Evolutionary conservation across 2,113 vertebrate genomes (phyloP).

Genomic region (Camelus bactrianus): DNA sequence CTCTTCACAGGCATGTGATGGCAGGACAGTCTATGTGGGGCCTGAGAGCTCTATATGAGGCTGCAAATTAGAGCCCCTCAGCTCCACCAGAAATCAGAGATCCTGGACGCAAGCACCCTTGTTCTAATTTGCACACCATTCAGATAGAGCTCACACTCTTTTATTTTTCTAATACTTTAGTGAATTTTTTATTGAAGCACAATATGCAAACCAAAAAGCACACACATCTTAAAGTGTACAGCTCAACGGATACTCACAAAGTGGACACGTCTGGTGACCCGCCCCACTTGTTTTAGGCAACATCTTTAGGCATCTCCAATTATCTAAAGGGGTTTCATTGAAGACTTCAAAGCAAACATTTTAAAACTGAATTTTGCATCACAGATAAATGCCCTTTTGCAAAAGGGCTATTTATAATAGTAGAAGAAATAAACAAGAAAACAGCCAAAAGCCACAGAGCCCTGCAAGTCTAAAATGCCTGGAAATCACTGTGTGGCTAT

Average conservation of each 20-base stretch:
- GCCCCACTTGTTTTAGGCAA: background rate
- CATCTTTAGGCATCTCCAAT: background rate
- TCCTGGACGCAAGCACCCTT: accelerated
- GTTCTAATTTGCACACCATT: background rate
- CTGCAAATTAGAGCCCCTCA: background rate
- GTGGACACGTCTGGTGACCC: background rate
- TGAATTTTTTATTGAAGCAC: background rate
- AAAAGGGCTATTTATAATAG: background rate
- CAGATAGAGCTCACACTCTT: background rate
- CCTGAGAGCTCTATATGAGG: background rate
- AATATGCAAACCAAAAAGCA: background rate
- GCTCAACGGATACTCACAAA: background rate
- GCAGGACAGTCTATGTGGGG: accelerated
- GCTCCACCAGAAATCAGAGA: background rate
- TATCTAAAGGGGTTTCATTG: background rate
- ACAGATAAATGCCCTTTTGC: background rate
- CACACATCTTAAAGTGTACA: background rate
- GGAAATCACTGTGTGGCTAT: background rate
- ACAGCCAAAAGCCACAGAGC: background rate
- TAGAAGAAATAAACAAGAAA: background rate
- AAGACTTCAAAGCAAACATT: background rate
- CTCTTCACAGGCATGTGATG: background rate
- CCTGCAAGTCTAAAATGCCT: background rate
- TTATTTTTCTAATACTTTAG: background rate
- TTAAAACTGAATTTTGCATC: background rate